These are phyloP conservation scores for Diadophis punctatus DNA, from an alignment of 2,113 vertebrate genomes.

Conservation along the genomic window DNA sequence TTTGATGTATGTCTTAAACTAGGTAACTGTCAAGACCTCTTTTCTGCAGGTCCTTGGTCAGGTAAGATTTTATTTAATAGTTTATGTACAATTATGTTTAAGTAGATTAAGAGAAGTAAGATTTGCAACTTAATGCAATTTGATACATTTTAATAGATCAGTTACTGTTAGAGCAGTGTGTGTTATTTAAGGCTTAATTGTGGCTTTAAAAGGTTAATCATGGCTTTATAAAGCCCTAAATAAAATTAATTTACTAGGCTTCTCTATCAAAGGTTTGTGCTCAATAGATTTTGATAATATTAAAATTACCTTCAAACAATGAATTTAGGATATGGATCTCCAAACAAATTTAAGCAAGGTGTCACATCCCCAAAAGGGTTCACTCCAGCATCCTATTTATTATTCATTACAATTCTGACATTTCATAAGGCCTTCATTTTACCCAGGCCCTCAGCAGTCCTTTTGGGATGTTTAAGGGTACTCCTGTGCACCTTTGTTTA, in stretches of 20 bases:
- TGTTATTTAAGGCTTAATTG: not conserved
- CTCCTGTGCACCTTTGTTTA: not conserved
- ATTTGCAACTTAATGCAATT: not conserved
- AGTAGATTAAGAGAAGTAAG: not conserved
- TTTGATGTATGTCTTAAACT: not conserved
- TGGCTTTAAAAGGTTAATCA: not conserved
- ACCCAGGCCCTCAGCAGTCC: not conserved
- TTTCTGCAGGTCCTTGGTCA: conserved; percentile 88
- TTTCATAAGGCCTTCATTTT: not conserved
- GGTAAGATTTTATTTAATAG: conserved; percentile 69
- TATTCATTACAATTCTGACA: not conserved
- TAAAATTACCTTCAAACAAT: not conserved
- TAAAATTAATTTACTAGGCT: not conserved
- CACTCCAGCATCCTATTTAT: not conserved
- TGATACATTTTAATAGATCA: not conserved
- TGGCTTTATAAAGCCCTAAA: not conserved
- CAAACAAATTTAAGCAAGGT: not conserved
- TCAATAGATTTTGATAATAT: not conserved
- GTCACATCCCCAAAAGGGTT: not conserved
- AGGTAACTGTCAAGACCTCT: conserved; percentile 81
- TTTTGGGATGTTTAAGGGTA: not conserved
- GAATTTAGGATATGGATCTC: not conserved
- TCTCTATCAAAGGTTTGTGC: not conserved
- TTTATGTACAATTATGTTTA: not conserved
- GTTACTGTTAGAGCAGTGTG: not conserved